Conservation (phyloP, 1,140 invertebrate species). For the Arctopsyche grandis region DNA sequence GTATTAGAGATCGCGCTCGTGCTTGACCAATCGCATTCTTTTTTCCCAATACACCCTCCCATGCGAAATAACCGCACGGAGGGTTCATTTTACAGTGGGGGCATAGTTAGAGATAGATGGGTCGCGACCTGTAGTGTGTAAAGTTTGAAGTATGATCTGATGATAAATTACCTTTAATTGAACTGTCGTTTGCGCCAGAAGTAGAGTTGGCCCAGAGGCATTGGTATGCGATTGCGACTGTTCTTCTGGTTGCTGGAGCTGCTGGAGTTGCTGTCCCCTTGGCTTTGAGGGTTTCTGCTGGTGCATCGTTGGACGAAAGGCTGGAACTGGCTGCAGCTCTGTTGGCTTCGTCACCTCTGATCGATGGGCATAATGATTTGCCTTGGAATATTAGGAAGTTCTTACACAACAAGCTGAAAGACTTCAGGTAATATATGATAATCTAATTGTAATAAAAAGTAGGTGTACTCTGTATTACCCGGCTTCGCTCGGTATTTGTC, state of each 20-base stretch:
- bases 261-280: slow-evolving; percentile 68
- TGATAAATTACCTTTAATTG: slow-evolving; percentile 1
- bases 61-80: neutral
- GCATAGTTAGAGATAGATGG: too few relatives aligned
- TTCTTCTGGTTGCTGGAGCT: slow-evolving; percentile 67
- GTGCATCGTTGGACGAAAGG: slow-evolving; percentile 68
- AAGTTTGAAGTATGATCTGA: too few relatives aligned
- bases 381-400: slow-evolving; percentile 84
- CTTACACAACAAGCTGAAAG: slow-evolving; percentile 80
- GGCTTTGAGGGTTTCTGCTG: slow-evolving; percentile 67
- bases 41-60: neutral
- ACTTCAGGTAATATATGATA: slow-evolving; percentile 75
- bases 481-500: too few relatives aligned
- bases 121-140: too few relatives aligned
- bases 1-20: too few relatives aligned
- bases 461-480: too few relatives aligned
- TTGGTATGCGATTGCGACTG: slow-evolving; percentile 68
- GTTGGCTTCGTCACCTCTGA: slow-evolving; percentile 68
- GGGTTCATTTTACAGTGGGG: neutral
- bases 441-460: slow-evolving; percentile 7
- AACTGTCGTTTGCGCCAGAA: slow-evolving; percentile 32
- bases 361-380: slow-evolving; percentile 84
- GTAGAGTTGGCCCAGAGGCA: slow-evolving; percentile 66
- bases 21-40: neutral
- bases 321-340: slow-evolving; percentile 66